Evolutionary conservation across 2,888 invertebrate species (phyloP).

Genomic region (Eupithecia vulgata): DNA sequence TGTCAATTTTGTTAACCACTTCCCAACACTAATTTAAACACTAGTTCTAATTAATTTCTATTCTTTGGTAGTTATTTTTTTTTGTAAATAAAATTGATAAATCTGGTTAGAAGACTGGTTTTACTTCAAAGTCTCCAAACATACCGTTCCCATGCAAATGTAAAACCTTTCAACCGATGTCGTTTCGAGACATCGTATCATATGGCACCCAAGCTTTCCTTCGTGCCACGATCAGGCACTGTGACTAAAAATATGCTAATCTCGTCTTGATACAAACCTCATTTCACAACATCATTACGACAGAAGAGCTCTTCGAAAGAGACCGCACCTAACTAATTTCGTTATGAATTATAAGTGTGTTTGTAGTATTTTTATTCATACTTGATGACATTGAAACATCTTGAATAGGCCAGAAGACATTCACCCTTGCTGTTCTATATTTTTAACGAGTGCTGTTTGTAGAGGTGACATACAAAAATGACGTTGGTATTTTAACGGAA

Average conservation of each 20-base stretch:
- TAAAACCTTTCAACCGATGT: slow-evolving; percentile 24
- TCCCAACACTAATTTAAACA: too few relatives aligned
- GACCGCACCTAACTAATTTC: slow-evolving; percentile 51
- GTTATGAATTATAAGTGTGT: slow-evolving; percentile 53
- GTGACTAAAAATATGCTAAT: slow-evolving; percentile 63
- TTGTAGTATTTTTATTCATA: slow-evolving; percentile 45
- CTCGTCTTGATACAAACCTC: slow-evolving; percentile 51
- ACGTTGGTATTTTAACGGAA: slow-evolving; percentile 20
- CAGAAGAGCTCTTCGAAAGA: slow-evolving; percentile 55
- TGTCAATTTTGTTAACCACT: too few relatives aligned
- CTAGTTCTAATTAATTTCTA: too few relatives aligned
- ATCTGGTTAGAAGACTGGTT: background rate
- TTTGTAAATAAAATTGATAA: background rate
- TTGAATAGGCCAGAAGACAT: slow-evolving; percentile 39
- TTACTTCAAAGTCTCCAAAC: slow-evolving; percentile 13
- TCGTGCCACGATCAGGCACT: slow-evolving; percentile 55
- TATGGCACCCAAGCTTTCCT: slow-evolving; percentile 46
- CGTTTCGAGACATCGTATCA: slow-evolving; percentile 17
- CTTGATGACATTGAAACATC: slow-evolving; percentile 55
- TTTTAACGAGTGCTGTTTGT: slow-evolving; percentile 26
- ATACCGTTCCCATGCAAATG: slow-evolving; percentile 25
- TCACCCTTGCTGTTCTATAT: slow-evolving; percentile 29
- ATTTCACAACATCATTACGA: slow-evolving; percentile 54
- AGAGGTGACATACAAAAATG: slow-evolving; percentile 26
- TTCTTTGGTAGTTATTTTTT: too few relatives aligned